phyloP scores from a whole-genome alignment of 2,113 vertebrate genomes.

The Neotoma lepida region DNA sequence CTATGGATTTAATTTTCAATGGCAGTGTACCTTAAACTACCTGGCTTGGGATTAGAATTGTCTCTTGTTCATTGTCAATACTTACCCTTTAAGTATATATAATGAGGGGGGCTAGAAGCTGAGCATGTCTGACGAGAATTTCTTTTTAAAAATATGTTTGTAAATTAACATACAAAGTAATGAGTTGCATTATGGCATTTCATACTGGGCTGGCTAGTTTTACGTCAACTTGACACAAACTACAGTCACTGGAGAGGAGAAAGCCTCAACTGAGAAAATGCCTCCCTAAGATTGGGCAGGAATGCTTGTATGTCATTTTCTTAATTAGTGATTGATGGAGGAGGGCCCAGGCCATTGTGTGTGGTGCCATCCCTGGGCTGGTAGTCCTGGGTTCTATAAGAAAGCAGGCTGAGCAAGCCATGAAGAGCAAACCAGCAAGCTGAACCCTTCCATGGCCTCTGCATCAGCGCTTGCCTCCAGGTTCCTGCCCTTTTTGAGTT shows the following conservation, averaged over 20 bases:
- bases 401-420: background rate
- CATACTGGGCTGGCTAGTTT: background rate
- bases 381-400: too few relatives aligned
- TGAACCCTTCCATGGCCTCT: background rate
- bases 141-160: background rate
- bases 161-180: background rate
- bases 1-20: conserved; percentile 1
- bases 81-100: background rate
- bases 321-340: background rate
- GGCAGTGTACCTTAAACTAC: background rate
- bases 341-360: background rate
- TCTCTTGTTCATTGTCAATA: background rate
- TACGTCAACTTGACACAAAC: background rate
- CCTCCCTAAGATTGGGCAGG: background rate
- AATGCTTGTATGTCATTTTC: background rate
- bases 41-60: background rate
- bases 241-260: background rate
- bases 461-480: background rate
- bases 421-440: background rate
- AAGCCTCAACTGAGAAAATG: background rate
- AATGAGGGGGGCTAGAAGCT: background rate
- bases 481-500: background rate
- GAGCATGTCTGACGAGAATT: background rate
- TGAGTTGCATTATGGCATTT: background rate
- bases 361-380: background rate